Conservation (phyloP, 1,140 invertebrate species). For the Bombus affinis region DNA sequence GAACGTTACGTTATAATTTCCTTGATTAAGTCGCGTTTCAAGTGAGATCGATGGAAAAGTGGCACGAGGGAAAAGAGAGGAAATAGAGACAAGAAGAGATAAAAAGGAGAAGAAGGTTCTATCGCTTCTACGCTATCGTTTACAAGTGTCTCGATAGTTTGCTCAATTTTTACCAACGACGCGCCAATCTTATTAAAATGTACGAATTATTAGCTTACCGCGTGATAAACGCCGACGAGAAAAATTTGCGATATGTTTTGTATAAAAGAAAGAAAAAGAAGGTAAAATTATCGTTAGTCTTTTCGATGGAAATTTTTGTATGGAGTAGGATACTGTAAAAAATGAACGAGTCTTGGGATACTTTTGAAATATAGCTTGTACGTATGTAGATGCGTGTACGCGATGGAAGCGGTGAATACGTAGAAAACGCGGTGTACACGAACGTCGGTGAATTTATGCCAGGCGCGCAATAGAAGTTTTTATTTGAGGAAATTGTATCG, state of each 20-base stretch:
- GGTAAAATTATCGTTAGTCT: neutral
- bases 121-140: too few species aligned
- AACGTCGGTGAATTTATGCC: neutral
- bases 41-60: neutral
- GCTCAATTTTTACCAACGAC: too few species aligned
- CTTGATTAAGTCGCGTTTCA: constrained; percentile 1
- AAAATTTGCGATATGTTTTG: too few species aligned
- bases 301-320: neutral
- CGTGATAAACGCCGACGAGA: too few species aligned
- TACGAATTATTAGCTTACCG: too few species aligned
- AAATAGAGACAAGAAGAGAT: neutral
- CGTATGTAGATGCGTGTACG: neutral
- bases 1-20: neutral
- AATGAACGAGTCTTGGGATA: neutral
- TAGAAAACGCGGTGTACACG: neutral
- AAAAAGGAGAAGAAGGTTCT: neutral
- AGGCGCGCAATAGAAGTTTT: neutral
- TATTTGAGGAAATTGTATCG: constrained; percentile 9
- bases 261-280: too few species aligned
- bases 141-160: too few species aligned
- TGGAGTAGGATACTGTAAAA: neutral
- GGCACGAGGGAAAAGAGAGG: neutral
- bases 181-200: too few species aligned
- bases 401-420: constrained; percentile 4
- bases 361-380: neutral